These are phyloP conservation scores for Cynoglossus semilaevis DNA, from an alignment of 2,113 vertebrate species.

Conservation along the genomic window DNA sequence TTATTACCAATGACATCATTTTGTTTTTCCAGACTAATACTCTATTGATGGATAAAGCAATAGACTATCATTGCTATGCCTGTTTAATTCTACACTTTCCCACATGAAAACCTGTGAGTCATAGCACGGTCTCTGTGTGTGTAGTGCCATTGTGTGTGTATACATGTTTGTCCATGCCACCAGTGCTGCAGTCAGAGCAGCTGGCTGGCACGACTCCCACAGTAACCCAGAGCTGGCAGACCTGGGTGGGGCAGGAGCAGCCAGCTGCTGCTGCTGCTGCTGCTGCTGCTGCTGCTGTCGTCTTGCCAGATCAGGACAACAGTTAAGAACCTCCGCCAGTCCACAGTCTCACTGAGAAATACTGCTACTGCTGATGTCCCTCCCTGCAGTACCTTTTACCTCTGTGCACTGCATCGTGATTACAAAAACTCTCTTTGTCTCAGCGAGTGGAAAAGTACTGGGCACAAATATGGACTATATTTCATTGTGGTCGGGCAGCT, in stretches of 20 bases:
- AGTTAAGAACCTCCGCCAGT: constrained; percentile 47
- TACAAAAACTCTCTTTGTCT: not conserved
- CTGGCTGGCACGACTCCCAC: constrained; percentile 60
- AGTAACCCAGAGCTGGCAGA: constrained; percentile 34
- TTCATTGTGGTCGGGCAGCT: no score
- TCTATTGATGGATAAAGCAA: not conserved
- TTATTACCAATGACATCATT: no score
- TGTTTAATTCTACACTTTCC: not conserved
- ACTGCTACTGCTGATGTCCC: constrained; percentile 28
- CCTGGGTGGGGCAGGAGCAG: constrained; percentile 43
- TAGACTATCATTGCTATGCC: not conserved
- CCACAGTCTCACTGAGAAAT: constrained; percentile 40
- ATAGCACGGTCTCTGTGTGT: not conserved
- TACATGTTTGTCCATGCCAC: constrained; percentile 16
- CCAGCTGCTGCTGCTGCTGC: constrained; percentile 44
- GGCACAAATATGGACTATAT: no score
- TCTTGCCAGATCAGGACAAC: constrained; percentile 45
- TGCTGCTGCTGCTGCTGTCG: constrained; percentile 18
- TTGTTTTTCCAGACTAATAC: no score
- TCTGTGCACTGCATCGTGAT: constrained; percentile 26
- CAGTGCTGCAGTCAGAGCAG: constrained; percentile 50
- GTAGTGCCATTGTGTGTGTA: constrained; percentile 6
- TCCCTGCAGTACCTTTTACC: constrained; percentile 31
- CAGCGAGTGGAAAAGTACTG: not conserved
- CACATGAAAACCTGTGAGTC: not conserved